Base-by-base conservation (phyloP, 1,140 invertebrate species). In the Drosophila repleta region DNA sequence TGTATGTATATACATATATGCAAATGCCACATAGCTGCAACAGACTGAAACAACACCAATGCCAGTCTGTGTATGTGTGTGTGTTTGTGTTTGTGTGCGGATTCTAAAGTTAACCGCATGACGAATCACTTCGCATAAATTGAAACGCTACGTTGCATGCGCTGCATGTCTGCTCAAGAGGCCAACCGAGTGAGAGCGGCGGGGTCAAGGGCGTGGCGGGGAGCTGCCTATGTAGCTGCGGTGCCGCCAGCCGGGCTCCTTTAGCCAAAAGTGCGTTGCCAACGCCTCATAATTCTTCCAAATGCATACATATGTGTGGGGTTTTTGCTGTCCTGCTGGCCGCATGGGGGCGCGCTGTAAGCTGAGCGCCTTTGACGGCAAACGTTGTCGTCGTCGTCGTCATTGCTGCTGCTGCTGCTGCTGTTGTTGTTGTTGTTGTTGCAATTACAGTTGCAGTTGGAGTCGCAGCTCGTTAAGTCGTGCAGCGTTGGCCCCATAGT, bases 71-170 rank as follows among this genome's bases (percentile, higher is more conserved):
- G 10, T 45, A 13, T 46, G 11, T 39, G 7, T 51, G 3, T 21
- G 20, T 13, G 46, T 48, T 26, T 61, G 20, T 65, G 62, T 56
- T 51, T 65, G 37, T 60, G 53, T 62, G 46, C 83, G 68, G 72
- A 87, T 87, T 87, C 82, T 87, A 87, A 87, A 87, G 82, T 87
- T 87, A 87, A 87, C 83, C 83, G 83, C 83, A 87, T 87, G 83
- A 87, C 83, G 83, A 87, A 87, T 87, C 83, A 87, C 83, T 87
- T 87, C 83, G 83, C 83, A 87, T 87, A 87, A 87, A 87, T 87
- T 87, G 83, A 87, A 87, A 82, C 83, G 83, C 83, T 87, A 83
- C 79, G 79, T 82, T 83, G 83, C 83, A 88, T 88, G 69, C 68
- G 68, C 76, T 66, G 56, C 72, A 15, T 17, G 75, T 73, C 74